Percentiles rank a stretch among this genome's conserved stretches.
Evolutionary conservation across 2,888 invertebrate species (phyloP).

Genomic region (Sylvicola fuscatus): DNA sequence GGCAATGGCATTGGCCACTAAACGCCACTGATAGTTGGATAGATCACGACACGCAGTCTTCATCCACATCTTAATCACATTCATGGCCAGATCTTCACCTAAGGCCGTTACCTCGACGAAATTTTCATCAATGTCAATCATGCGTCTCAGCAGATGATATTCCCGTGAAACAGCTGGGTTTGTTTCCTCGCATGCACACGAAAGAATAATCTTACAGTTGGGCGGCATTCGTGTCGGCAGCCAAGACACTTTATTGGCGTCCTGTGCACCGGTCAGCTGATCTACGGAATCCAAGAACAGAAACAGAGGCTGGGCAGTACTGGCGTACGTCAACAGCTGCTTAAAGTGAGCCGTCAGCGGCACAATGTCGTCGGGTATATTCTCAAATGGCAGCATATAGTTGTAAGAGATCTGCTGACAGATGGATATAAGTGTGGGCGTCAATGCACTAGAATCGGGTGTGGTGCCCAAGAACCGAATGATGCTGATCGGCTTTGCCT

Average conservation of each 20-base stretch:
- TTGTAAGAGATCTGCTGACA: constrained; percentile 92
- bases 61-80: constrained; percentile 88
- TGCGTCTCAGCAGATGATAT: constrained; percentile 62
- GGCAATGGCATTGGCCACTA: constrained; percentile 82
- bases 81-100: constrained; percentile 85
- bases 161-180: constrained; percentile 75
- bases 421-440: constrained; percentile 84
- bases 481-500: constrained; percentile 63
- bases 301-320: constrained; percentile 62
- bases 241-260: constrained; percentile 92
- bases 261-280: constrained; percentile 84
- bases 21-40: constrained; percentile 81
- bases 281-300: constrained; percentile 93
- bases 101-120: constrained; percentile 78
- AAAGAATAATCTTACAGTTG: constrained; percentile 81
- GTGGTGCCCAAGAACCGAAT: constrained; percentile 91
- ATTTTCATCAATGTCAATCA: constrained; percentile 75
- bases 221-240: constrained; percentile 76
- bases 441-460: constrained; percentile 87
- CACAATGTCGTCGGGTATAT: constrained; percentile 89
- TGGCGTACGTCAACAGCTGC: constrained; percentile 68
- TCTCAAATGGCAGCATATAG: constrained; percentile 75
- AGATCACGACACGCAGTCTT: constrained; percentile 69
- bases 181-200: constrained; percentile 71
- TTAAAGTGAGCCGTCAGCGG: constrained; percentile 93